Percentiles rank a stretch among this genome's conserved stretches.
phyloP scores from a whole-genome alignment of 2,113 vertebrate species.

The Sebastes fasciatus region DNA sequence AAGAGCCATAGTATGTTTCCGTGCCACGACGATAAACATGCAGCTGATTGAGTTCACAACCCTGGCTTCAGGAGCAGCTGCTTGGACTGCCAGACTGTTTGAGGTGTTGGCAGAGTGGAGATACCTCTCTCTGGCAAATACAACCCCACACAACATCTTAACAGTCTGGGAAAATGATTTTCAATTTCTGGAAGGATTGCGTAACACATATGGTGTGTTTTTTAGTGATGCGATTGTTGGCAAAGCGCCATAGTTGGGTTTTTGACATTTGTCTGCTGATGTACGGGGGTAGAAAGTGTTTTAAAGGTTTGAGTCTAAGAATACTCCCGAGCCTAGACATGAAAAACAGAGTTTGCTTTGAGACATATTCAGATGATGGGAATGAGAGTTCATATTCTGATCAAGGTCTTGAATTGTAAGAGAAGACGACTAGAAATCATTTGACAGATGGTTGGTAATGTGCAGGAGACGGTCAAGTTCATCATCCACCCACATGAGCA shows the following conservation, averaged over 20 bases:
- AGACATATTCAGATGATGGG: background rate
- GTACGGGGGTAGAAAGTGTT: background rate
- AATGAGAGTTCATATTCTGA: background rate
- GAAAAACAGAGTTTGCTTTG: background rate
- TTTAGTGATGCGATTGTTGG: slow-evolving; percentile 31
- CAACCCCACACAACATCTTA: slow-evolving; percentile 47
- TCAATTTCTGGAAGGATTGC: slow-evolving; percentile 13
- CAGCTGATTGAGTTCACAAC: slow-evolving; percentile 82
- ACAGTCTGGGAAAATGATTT: slow-evolving; percentile 24
- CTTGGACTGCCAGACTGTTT: slow-evolving; percentile 43
- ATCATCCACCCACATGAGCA: slow-evolving; percentile 13
- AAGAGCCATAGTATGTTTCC: slow-evolving; percentile 49
- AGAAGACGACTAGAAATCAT: slow-evolving; percentile 9
- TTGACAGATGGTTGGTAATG: slow-evolving; percentile 40
- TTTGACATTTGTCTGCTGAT: slow-evolving; percentile 10
- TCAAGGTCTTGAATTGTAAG: background rate
- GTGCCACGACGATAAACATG: slow-evolving; percentile 71
- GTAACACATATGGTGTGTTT: slow-evolving; percentile 17
- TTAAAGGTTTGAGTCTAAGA: background rate
- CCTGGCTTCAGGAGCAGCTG: slow-evolving; percentile 62
- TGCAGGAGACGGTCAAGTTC: background rate
- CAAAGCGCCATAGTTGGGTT: background rate
- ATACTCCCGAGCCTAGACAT: background rate
- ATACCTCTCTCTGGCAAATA: slow-evolving; percentile 54
- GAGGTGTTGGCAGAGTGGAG: slow-evolving; percentile 47